Conservation (phyloP, 2,888 invertebrate species). For the Pammene aurita region DNA sequence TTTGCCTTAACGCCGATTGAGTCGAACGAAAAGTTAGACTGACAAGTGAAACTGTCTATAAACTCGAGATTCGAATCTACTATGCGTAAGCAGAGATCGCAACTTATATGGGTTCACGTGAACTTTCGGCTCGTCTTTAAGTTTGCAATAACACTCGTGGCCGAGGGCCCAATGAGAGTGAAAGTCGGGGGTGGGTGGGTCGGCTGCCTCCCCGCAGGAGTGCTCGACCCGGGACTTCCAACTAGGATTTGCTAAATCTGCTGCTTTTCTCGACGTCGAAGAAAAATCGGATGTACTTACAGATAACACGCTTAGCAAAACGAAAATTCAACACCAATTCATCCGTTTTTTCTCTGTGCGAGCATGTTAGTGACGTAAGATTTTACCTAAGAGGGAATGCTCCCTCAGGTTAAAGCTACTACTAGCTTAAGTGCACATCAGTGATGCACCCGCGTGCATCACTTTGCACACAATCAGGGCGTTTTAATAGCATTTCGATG, state of each 20-base stretch:
- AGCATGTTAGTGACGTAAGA: too few relatives aligned
- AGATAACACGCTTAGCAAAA: slow-evolving; percentile 22
- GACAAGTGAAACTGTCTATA: neutral
- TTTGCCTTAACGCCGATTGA: neutral
- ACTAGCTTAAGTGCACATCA: too few relatives aligned
- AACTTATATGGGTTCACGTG: neutral
- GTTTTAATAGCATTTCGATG: too few relatives aligned
- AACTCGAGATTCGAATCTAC: neutral
- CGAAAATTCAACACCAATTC: neutral
- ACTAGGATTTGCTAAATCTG: slow-evolving; percentile 80
- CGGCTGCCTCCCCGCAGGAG: slow-evolving; percentile 74
- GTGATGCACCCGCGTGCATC: too few relatives aligned
- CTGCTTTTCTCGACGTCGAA: slow-evolving; percentile 66
- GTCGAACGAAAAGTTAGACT: neutral
- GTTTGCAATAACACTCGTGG: slow-evolving; percentile 28
- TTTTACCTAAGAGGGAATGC: too few relatives aligned
- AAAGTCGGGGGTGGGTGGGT: slow-evolving; percentile 76
- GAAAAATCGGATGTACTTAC: slow-evolving; percentile 50
- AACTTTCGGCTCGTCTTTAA: neutral
- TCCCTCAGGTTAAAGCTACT: too few relatives aligned
- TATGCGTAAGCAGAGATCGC: slow-evolving; percentile 41
- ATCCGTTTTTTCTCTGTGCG: neutral
- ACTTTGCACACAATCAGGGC: neutral
- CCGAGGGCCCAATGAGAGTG: slow-evolving; percentile 78
- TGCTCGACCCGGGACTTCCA: slow-evolving; percentile 78